Conservation (phyloP, 2,113 vertebrate genomes). For the Malurus melanocephalus region DNA sequence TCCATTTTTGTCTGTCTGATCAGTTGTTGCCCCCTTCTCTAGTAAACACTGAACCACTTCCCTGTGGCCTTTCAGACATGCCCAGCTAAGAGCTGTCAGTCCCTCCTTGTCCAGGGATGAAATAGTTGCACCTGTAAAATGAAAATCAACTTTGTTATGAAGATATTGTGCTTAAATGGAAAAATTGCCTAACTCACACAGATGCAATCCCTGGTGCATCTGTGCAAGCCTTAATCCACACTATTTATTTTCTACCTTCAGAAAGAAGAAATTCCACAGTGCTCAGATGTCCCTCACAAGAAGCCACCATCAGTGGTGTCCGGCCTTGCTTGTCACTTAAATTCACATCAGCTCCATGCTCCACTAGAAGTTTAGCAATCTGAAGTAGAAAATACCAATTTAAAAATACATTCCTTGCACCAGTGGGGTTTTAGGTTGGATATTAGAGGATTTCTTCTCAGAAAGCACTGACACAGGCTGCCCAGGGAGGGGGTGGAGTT, state of each 20-base stretch:
- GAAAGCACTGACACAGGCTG: background rate
- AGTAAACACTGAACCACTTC: constrained; percentile 89
- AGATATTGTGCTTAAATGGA: background rate
- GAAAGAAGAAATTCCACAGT: constrained; percentile 92
- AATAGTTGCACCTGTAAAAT: constrained; percentile 81
- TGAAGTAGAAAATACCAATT: constrained; percentile 33
- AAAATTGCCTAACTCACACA: background rate
- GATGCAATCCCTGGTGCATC: background rate
- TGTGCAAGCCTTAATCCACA: background rate
- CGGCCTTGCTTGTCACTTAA: constrained; percentile 92
- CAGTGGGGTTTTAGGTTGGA: background rate
- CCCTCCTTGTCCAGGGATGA: constrained; percentile 94
- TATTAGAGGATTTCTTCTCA: background rate
- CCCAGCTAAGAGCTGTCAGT: constrained; percentile 93
- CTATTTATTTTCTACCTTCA: constrained; percentile 76
- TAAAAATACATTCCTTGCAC: background rate
- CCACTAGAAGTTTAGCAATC: constrained; percentile 88
- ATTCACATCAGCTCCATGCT: constrained; percentile 88
- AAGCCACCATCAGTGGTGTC: constrained; percentile 94
- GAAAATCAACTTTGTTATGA: background rate
- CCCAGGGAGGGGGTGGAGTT: background rate
- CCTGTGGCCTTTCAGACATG: constrained; percentile 94
- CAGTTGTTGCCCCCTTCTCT: constrained; percentile 89
- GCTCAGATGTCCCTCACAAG: constrained; percentile 92
- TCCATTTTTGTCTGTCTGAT: constrained; percentile 95